Evolutionary conservation across 2,888 invertebrate species (phyloP).

Genomic region (Dendrolimus houi): DNA sequence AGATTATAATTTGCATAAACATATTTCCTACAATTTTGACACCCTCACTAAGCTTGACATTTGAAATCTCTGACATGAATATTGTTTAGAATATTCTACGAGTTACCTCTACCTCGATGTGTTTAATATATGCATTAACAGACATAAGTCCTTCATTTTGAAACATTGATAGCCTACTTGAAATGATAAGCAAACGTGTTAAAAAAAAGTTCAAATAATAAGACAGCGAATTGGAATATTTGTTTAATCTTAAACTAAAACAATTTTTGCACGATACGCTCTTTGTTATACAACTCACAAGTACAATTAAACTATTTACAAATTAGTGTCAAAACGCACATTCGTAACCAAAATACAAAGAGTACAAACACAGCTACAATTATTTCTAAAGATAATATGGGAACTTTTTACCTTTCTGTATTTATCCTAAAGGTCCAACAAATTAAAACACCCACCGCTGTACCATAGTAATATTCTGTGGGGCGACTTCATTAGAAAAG

Average conservation of each 20-base stretch:
- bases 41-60: constrained; percentile 56
- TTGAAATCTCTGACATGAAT: constrained; percentile 60
- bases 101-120: constrained; percentile 36
- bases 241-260: too few relatives aligned
- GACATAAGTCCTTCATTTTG: constrained; percentile 28
- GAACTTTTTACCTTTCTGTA: not conserved
- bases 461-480: constrained; percentile 60
- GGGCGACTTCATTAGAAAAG: constrained; percentile 73
- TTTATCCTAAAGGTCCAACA: constrained; percentile 26
- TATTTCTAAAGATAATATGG: not conserved
- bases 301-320: constrained; percentile 4
- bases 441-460: constrained; percentile 48
- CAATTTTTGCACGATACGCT: too few relatives aligned
- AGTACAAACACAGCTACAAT: not conserved
- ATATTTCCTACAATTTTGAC: constrained; percentile 70
- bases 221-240: too few relatives aligned
- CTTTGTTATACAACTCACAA: constrained; percentile 1
- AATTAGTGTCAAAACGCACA: too few relatives aligned
- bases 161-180: constrained; percentile 21
- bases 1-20: constrained; percentile 69
- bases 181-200: too few relatives aligned
- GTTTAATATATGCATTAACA: constrained; percentile 22
- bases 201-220: too few relatives aligned
- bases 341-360: constrained; percentile 9
- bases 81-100: constrained; percentile 32